Evolutionary conservation across 2,797 vertebrate species (phyloP), one percentile per base, ranked within the genome.

Genomic region (Adelosebastes latens): DNA sequence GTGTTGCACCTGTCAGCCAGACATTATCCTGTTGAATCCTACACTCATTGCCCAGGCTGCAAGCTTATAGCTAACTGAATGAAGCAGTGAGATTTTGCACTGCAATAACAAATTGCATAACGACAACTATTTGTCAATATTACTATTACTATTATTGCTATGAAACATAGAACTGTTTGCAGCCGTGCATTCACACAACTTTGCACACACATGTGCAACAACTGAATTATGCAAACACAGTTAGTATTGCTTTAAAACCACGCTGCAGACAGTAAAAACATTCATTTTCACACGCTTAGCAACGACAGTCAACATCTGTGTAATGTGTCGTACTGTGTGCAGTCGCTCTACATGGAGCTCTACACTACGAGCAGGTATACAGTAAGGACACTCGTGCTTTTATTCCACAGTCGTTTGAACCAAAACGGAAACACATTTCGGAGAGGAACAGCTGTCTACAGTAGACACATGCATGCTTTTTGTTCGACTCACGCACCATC

Each of bases 401-500:
- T 86, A 63, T 82, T 87, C 76, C 36, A 87, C 62, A 24, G n/a
- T 75, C 64, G 67, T 61, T 65, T 76, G 64, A 61, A 29, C 39
- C 72, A 39, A 59, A 70, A 70, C 75, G 63, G 63, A 67, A 27
- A 58, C 24, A n/a, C 31, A 9, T 61, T 22, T 71, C 58, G n/a
- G 75, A 60, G 36, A 76, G 56, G 72, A 77, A 22, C 71, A 34
- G 70, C 72, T 61, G 74, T 67, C 46, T 32, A 62, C 61, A 62
- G 66, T 4, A 72, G 76, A 86, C 16, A 71, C 92, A 93, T 88
- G 91, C 95, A 93, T 56, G 89, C 83, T 84, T 86, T 93, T 42
- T 65, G 79, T 85, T 93, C 46, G 77, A 93, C 92, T 95, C 95
- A 96, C 96, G 89, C 93, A 95, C 94, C 94, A 93, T 93, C 65